Evolutionary conservation across 2,888 invertebrate genomes (phyloP), one percentile per base, ranked within the genome.

Genomic region (Aphelenchoides bicaudatus): DNA sequence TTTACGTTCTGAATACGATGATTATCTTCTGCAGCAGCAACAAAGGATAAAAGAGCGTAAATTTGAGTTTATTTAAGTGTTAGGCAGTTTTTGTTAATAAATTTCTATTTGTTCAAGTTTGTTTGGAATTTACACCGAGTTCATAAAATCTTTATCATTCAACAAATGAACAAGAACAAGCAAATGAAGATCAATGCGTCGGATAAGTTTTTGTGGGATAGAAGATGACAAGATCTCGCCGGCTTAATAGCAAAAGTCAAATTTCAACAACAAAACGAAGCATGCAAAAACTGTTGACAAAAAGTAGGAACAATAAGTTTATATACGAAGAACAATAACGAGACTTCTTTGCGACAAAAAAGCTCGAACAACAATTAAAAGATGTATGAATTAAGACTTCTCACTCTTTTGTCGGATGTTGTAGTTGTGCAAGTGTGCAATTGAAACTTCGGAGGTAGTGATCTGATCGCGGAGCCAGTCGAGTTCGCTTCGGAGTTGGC

Each of bases 391-490:
- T 34, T n/a, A 34, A 10, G 34, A n/a, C n/a, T n/a, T n/a, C n/a
- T n/a, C n/a, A n/a, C n/a, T 58, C 30, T 61, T 63, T 21, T 50
- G 23, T 81, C 92, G 93, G 2, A 96, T 91, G 82, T 93, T 90
- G 93, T 93, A 94, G 81, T 96, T 96, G 81, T 54, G 46, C 19
- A 96, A 90, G 79, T 94, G 84, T 29, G 94, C 94, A 91, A 96
- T 93, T 80, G 93, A 94, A 23, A 96, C 94, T 86, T 96, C 94
- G 39, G 91, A 90, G 19, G 93, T 96, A 13, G 96, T 98, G 78
- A 90, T 88, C 82, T 96, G 96, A 84, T 96, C 94, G 78, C 92
- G 86, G 57, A 94, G 83, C 81, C 91, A 70, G 38, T 66, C 65
- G 16, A 68, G 53, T 28, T 68, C 71, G 28, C 71, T 71, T 19